Evolutionary conservation across 2,888 invertebrate species (phyloP), one percentile per base, ranked within the genome.

Genomic region (Sphaerophoria taeniata): DNA sequence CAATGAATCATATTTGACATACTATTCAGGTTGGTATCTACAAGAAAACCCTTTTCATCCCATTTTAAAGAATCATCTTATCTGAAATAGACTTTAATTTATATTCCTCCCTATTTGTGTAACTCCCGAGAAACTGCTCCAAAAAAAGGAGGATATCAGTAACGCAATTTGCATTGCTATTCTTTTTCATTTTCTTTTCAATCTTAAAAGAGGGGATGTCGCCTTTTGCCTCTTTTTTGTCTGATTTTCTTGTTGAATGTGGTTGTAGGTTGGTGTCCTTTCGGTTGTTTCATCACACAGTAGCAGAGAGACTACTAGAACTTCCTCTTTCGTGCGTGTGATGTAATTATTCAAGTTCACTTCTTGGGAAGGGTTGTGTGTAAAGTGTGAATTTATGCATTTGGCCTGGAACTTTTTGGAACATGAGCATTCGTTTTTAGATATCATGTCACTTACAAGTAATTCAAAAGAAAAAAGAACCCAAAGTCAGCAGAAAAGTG

Each of bases 1-100:
- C 83, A 92, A 92, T 88, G 92, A 92, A 87, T 91, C 91, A 7
- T 92, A 91, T 88, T 89, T 92, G 72, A 92, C 91, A 61, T 91
- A 91, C 71, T 90, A 90, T 77, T 90, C 91, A 86, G 90, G 92
- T 92, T 88, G 89, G 90, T 89, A 45, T 11, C 12, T 0, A 6
- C 12, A 43, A 43, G 43, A 43, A 43, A 3, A 43, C 6, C 24
- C 24, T 24, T 24, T 24, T 39, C 47, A 34, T 80, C 56, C 74
- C 65, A 67, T 71, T 71, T 39, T 61, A 65, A 45, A 72, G 14
- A 70, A 70, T 33, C 56, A 70, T 56, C 56, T 39, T 56, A 55
- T 65, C 33, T 33, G 12, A 12, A 11, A 31, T n/a, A 12, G 69
- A 55, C 6, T 11, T 11, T 24, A 69, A 55, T 55, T 14, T 56